These are phyloP conservation scores for Myiagra hebetior DNA, from an alignment of 2,113 vertebrate species.

Conservation along the genomic window DNA sequence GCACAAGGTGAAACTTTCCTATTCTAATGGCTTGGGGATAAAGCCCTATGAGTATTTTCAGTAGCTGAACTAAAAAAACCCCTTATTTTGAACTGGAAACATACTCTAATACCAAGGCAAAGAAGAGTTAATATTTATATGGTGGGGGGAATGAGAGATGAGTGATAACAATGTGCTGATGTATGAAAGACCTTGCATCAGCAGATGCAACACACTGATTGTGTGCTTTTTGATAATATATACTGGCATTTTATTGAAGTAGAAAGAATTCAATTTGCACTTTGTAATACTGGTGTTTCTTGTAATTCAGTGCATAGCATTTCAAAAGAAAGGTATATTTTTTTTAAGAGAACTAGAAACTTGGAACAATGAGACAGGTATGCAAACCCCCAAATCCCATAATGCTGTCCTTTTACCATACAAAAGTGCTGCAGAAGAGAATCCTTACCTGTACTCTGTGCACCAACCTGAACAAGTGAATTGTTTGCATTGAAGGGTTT, in stretches of 20 bases:
- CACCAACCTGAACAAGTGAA: background rate
- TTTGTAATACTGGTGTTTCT: background rate
- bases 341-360: background rate
- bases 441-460: rapidly evolving
- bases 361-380: background rate
- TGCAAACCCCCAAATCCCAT: background rate
- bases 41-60: background rate
- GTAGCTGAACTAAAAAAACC: background rate
- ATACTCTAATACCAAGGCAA: background rate
- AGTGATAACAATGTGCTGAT: background rate
- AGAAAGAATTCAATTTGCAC: background rate
- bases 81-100: background rate
- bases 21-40: background rate
- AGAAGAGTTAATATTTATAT: background rate
- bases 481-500: background rate
- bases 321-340: background rate
- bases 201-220: background rate
- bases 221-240: background rate
- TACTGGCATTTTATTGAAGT: background rate
- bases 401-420: background rate
- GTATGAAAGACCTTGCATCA: background rate
- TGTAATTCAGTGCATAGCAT: background rate
- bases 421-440: background rate
- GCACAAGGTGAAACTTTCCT: background rate
- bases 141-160: background rate